Evolutionary conservation across 2,888 invertebrate genomes (phyloP), one percentile per base, ranked within the genome.

Genomic region (Cryptocephalus primarius): DNA sequence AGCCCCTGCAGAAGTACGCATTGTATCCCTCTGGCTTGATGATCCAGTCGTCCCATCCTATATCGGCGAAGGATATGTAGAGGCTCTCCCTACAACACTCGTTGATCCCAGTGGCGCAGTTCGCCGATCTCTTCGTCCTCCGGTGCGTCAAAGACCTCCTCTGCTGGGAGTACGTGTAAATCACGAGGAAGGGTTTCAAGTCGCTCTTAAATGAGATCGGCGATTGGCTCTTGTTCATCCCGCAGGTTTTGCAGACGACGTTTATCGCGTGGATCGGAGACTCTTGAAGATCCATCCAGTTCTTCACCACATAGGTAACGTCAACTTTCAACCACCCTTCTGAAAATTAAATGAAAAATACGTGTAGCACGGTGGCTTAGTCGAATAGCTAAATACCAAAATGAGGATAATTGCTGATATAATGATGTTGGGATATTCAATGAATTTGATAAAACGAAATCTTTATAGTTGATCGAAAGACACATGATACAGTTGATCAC

Each of bases 1-100:
- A 80, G 0, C 91, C 91, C 47, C 84, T 82, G 64, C 91, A 91
- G 71, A 88, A 90, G 67, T 88, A 88, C 0, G 91, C 90, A 60
- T 89, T 82, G 67, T 90, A 91, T 1, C 88, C 88, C 10, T 77
- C 74, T 0, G 91, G 91, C 54, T 80, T 76, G 52, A 91, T 78
- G 49, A 91, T 88, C 90, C 90, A 91, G 66, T 88, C 84, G 56
- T 82, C 82, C 91, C 91, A 91, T 41, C 89, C 89, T 45, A 91
- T 81, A 39, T 88, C 87, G 49, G 80, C 80, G 64, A 91, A 91
- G 53, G 84, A 85, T 50, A 92, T 83, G 62, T 84, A 86, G 1
- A 91, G 74, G 36, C 83, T 82, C 64, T 90, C 89, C 10, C 88
- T 72, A 64, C 91, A 91, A 66, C 90, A 91, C 58, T 87, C 88